Base-by-base conservation (phyloP, 1,140 invertebrate genomes). In the Kradibia gibbosae region DNA sequence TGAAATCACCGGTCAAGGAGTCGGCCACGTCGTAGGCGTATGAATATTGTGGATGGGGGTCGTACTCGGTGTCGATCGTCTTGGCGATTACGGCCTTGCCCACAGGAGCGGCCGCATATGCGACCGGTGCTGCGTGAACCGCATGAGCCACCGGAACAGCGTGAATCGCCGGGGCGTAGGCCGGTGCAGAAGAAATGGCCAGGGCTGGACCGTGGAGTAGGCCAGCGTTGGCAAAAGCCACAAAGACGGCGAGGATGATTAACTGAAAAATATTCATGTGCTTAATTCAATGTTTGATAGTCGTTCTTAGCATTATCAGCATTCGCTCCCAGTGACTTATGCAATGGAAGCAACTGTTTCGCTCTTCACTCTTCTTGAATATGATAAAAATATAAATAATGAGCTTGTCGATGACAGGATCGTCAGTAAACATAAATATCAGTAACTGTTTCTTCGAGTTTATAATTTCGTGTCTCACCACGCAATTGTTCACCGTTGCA, bases 21-120 rank as follows among this genome's bases (percentile, higher is more conserved):
- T 93, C 93, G 79, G 92, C 90, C 31, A 93, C 92, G 83, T 92
- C 90, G 86, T 93, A 93, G 57, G 92, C 90, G 84, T 89, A 93
- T 81, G 85, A 89, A 89, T 93, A 93, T 84, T 93, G 92, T 3
- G 93, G 93, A 72, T 91, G 87, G 20, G 93, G 91, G 85, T 93
- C 93, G 84, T 78, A 89, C 22, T 89, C 87, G 7, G 86, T 86
- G 65, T 89, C 87, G 7, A 86, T 85, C 0, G 84, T 45, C 53
- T 86, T 86, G 1, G 85, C 85, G 10, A 86, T 86, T 15, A 85
- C 86, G 10, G 78, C 31, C 55, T 78, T 79, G 67, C 81, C 84
- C 10, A 83, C 83, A 34, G 84, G 80, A 17, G 81, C 87, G 20
- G 88, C 81, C 13, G 74, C 53, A 8, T 85, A 85, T 0, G 86